These are phyloP conservation scores for Lottia scabra DNA, from an alignment of 2,888 invertebrate genomes.

Conservation along the genomic window DNA sequence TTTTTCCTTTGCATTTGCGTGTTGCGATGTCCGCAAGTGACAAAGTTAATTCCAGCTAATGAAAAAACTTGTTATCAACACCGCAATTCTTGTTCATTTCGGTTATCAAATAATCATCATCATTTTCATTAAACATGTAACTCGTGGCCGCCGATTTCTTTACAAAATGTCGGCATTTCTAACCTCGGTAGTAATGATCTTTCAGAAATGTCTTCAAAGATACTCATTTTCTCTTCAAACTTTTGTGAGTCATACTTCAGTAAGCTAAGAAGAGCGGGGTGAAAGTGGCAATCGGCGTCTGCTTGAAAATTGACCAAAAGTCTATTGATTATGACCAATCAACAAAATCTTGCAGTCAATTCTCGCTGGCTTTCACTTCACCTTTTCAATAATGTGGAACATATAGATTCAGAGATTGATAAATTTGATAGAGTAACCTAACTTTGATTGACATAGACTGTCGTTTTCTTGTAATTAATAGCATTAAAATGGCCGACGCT, in stretches of 20 bases:
- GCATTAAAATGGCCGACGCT: no score
- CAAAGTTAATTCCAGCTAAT: neutral
- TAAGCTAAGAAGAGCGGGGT: neutral
- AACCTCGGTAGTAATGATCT: neutral
- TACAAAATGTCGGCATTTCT: neutral
- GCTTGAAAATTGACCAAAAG: neutral
- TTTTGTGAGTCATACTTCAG: conserved; percentile 4
- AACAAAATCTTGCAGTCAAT: neutral
- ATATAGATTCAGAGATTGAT: conserved; percentile 1
- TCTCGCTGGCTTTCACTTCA: neutral
- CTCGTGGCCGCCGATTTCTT: neutral
- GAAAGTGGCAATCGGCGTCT: neutral
- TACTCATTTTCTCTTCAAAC: neutral
- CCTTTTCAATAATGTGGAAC: neutral
- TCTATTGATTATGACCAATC: conserved; percentile 3
- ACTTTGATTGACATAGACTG: neutral
- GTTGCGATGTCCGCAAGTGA: neutral
- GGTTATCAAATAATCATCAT: neutral
- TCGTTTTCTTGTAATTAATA: no score
- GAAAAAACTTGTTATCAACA: neutral
- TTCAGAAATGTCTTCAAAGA: neutral
- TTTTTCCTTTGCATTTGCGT: neutral
- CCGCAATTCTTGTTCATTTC: neutral
- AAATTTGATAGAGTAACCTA: conserved; percentile 1
- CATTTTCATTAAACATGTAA: neutral